Evolutionary conservation across 1,140 invertebrate genomes (phyloP).

Genomic region (Pogonus chalceus): DNA sequence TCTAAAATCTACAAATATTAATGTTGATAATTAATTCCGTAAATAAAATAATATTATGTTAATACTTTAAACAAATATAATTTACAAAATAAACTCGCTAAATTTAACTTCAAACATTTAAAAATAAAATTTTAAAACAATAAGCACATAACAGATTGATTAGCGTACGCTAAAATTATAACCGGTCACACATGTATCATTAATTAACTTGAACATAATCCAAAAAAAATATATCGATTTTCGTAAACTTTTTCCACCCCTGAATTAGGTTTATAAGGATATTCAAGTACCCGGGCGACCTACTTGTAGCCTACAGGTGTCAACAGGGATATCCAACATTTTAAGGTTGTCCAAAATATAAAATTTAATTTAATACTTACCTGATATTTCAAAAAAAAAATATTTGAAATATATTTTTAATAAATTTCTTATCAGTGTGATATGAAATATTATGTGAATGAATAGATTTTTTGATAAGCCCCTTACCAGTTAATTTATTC

Average conservation of each 20-base stretch:
- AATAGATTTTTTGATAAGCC: background rate
- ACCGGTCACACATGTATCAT: background rate
- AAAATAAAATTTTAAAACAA: background rate
- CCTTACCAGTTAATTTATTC: background rate
- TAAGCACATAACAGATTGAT: background rate
- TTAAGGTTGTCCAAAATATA: background rate
- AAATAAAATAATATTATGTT: no score
- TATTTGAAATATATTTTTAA: no score
- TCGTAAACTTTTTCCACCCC: background rate
- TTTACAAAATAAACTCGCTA: background rate
- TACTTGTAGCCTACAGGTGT: background rate
- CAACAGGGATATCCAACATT: background rate
- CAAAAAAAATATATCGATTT: background rate
- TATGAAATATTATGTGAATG: background rate
- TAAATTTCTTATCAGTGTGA: no score
- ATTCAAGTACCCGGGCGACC: background rate
- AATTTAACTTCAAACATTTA: background rate
- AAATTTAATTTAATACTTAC: background rate
- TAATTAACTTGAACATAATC: no score
- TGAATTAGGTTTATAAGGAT: background rate
- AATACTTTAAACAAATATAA: background rate
- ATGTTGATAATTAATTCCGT: no score
- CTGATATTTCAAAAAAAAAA: no score
- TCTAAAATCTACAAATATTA: no score
- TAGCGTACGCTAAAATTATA: background rate